Evolutionary conservation across 2,888 invertebrate species (phyloP).

Genomic region (Crematogaster levior): DNA sequence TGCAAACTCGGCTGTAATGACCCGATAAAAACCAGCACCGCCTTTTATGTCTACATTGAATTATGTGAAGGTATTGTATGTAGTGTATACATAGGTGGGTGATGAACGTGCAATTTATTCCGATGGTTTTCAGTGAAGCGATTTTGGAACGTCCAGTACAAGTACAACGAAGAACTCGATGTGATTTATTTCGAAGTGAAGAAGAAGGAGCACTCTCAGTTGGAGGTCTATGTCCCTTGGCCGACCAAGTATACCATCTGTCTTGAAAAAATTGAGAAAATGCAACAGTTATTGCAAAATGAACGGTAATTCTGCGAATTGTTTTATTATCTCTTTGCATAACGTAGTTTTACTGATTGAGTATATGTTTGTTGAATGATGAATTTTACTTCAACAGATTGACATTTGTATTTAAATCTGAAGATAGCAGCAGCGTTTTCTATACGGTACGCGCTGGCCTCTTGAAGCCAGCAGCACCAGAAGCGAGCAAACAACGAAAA

Average conservation of each 20-base stretch:
- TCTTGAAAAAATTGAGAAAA: constrained; percentile 84
- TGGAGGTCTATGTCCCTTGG: constrained; percentile 85
- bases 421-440: constrained; percentile 82
- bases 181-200: constrained; percentile 85
- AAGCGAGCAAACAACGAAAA: constrained; percentile 75
- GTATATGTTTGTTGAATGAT: background rate
- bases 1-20: constrained; percentile 85
- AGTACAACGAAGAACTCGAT: constrained; percentile 83
- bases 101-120: constrained; percentile 41
- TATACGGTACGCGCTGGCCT: constrained; percentile 80
- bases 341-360: background rate
- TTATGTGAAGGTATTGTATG: constrained; percentile 86
- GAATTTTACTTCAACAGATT: constrained; percentile 72
- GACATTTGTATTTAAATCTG: constrained; percentile 82
- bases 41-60: constrained; percentile 87
- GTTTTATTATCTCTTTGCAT: background rate
- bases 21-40: constrained; percentile 85
- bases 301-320: constrained; percentile 60
- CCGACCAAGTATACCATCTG: constrained; percentile 83
- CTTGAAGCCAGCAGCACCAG: constrained; percentile 79
- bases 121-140: constrained; percentile 81
- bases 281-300: constrained; percentile 81
- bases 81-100: background rate
- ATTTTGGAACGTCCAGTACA: constrained; percentile 86
- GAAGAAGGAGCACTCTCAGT: constrained; percentile 79